These are phyloP conservation scores for Bubo bubo DNA, from an alignment of 2,113 vertebrate species.

Conservation along the genomic window DNA sequence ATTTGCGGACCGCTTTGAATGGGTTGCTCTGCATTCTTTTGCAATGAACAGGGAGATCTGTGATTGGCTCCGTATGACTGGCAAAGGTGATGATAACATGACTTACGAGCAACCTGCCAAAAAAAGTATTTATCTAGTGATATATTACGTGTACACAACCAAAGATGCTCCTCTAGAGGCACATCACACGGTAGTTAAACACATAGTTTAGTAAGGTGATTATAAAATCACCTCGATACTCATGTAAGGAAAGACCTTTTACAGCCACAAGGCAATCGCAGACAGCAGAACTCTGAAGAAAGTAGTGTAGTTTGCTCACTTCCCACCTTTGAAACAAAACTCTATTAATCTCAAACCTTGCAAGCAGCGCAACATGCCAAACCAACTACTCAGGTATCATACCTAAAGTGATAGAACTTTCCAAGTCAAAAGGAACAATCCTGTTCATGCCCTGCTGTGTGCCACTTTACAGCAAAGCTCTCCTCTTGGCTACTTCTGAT, in stretches of 20 bases:
- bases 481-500: conserved; percentile 28
- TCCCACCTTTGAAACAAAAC: not conserved
- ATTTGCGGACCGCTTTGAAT: not conserved
- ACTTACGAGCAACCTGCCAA: conserved; percentile 40
- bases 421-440: not conserved
- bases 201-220: not conserved
- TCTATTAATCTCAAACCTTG: not conserved
- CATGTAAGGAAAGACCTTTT: not conserved
- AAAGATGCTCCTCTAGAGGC: conserved; percentile 44
- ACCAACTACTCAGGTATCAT: not conserved
- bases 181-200: conserved; percentile 9
- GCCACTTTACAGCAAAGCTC: not conserved
- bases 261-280: not conserved
- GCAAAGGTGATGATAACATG: conserved; percentile 61
- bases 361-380: not conserved
- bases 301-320: not conserved
- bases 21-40: conserved; percentile 1
- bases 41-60: conserved; percentile 25
- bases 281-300: not conserved
- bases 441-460: not conserved
- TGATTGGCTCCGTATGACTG: conserved; percentile 55
- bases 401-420: not conserved
- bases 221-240: not conserved
- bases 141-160: not conserved
- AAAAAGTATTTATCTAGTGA: conserved; percentile 2